phyloP scores from a whole-genome alignment of 2,888 invertebrate species.

The Polyploca ridens region DNA sequence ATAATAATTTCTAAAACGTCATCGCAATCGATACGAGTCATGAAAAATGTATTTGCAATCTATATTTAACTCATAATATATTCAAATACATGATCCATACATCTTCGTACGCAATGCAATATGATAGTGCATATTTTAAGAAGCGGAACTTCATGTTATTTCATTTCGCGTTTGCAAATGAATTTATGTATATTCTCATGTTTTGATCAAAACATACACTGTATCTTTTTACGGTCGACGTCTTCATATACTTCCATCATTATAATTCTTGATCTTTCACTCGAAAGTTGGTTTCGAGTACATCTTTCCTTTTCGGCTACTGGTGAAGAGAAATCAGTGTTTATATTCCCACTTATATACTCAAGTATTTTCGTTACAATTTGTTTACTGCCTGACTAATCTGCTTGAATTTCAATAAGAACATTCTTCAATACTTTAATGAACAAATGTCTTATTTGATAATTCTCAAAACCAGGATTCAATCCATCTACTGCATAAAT shows the following conservation, averaged over 20 bases:
- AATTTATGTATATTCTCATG: constrained; percentile 14
- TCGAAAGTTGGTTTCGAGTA: not conserved
- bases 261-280: not conserved
- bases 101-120: constrained; percentile 23
- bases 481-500: not conserved
- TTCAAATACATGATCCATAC: constrained; percentile 25
- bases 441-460: too few species aligned
- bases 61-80: constrained; percentile 19
- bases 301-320: not conserved
- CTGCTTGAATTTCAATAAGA: too few species aligned
- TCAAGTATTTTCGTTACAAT: not conserved
- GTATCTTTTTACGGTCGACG: constrained; percentile 5
- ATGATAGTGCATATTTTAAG: constrained; percentile 33
- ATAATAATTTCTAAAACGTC: constrained; percentile 19
- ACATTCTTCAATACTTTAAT: too few species aligned
- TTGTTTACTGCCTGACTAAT: too few species aligned
- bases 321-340: not conserved
- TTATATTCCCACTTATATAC: not conserved
- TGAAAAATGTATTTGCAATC: not conserved
- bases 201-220: not conserved
- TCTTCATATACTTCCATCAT: not conserved
- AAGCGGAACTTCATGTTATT: constrained; percentile 24
- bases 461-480: not conserved
- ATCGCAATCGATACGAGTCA: constrained; percentile 17
- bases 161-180: constrained; percentile 13